Conservation (phyloP, 2,888 invertebrate species). For the Tethea ocularis region DNA sequence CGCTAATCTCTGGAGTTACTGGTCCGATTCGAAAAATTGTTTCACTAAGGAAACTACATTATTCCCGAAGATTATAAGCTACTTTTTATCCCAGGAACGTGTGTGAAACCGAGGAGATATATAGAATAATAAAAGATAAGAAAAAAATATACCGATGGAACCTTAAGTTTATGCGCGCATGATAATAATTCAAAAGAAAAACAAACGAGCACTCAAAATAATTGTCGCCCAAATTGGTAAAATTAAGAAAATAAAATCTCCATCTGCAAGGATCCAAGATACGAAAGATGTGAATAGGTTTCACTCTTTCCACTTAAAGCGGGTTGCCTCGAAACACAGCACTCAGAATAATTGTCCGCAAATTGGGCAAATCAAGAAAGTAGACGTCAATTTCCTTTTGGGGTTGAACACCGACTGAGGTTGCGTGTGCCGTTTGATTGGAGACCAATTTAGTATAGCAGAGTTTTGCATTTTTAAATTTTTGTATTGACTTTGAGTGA, state of each 20-base stretch:
- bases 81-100: no score
- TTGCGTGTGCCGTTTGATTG: not conserved
- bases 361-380: constrained; percentile 46
- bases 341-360: constrained; percentile 52
- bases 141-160: no score
- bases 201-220: constrained; percentile 18
- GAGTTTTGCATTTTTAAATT: not conserved
- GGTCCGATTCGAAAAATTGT: no score
- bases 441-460: no score
- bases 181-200: not conserved
- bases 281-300: constrained; percentile 24
- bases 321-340: constrained; percentile 24
- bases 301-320: constrained; percentile 31
- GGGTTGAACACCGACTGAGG: not conserved
- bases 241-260: constrained; percentile 13
- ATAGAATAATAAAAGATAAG: no score
- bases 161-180: no score
- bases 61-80: no score
- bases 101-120: no score
- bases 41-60: no score
- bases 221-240: constrained; percentile 22
- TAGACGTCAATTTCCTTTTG: constrained; percentile 7
- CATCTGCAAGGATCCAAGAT: not conserved
- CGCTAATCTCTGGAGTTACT: no score
- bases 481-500: not conserved